Percentiles rank a stretch among this genome's conserved stretches.
Evolutionary conservation across 1,140 invertebrate species (phyloP).

Genomic region (Zeugodacus cucurbitae): DNA sequence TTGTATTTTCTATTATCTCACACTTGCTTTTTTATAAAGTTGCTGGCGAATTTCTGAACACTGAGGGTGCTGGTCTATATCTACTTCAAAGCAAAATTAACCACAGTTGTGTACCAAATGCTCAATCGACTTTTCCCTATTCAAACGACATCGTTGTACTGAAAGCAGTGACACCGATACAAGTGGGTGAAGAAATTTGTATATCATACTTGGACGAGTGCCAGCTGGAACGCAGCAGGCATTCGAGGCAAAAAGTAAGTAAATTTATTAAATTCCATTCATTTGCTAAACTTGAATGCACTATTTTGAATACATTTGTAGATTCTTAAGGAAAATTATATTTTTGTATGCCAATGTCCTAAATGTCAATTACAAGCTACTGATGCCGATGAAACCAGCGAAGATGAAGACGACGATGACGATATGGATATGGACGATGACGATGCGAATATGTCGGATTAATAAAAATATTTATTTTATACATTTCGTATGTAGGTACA

Average conservation of each 20-base stretch:
- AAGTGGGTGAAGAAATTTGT: conserved; percentile 86
- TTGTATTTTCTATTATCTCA: neutral
- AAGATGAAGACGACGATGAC: conserved; percentile 71
- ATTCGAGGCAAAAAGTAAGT: conserved; percentile 84
- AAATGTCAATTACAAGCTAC: conserved; percentile 80
- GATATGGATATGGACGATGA: conserved; percentile 54
- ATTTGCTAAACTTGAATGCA: conserved; percentile 12
- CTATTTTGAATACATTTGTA: conserved; percentile 54
- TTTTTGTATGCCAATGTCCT: conserved; percentile 73
- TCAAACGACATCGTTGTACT: conserved; percentile 85
- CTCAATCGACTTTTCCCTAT: conserved; percentile 84
- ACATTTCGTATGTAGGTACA: neutral
- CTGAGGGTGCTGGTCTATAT: conserved; percentile 93
- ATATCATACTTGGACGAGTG: conserved; percentile 94
- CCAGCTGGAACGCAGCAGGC: conserved; percentile 79
- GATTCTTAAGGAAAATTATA: conserved; percentile 82
- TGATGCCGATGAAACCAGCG: conserved; percentile 85
- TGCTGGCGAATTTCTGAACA: conserved; percentile 89
- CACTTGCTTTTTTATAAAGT: conserved; percentile 67
- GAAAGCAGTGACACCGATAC: conserved; percentile 80
- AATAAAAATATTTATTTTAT: neutral
- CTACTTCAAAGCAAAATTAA: conserved; percentile 87
- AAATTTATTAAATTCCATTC: neutral
- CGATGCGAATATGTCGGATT: conserved; percentile 56
- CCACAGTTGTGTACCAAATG: conserved; percentile 93